Evolutionary conservation across 2,113 vertebrate species (phyloP), one percentile per base, ranked within the genome.

Genomic region (Seriola quinqueradiata): DNA sequence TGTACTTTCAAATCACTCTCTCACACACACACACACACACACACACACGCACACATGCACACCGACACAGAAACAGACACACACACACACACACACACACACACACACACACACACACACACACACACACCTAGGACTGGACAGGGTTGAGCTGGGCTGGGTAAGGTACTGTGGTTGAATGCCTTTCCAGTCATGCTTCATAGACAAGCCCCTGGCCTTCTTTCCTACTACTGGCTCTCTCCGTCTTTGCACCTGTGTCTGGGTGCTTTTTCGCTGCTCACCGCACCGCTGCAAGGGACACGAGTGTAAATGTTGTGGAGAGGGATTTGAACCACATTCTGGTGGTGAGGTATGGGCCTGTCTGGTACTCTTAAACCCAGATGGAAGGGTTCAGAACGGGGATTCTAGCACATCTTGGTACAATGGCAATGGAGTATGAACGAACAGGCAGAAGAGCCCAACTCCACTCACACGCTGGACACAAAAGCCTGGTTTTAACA

Each of bases 161-260:
- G 89, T 88, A 88, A 83, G 89, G 92, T 89, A 88, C 77, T 93
- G 93, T 87, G 94, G 93, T 92, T 89, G 90, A 94, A 94, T 93
- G 89, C 87, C 91, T 93, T 94, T 93, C 92, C 91, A 93, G 93
- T 93, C 92, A 93, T 91, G 91, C 91, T 93, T 90, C 79, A 83
- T 85, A 81, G 90, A 92, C 84, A 90, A 89, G 81, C 90, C 93
- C 91, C 87, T 91, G 92, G 92, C 92, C 90, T 88, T 81, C 90
- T 91, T 87, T 90, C 83, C 86, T 82, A 85, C 88, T 83, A 87
- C 92, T 93, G 92, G 89, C 91, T 84, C 88, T 60, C 81, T 90
- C 90, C 59, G 82, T 79, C 88, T 89, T 81, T 89, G 91, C 93
- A 94, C 93, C 93, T 94, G 93, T 87, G 90, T 91, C 87, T 90